Percentiles rank a stretch among this genome's conserved stretches.
These are phyloP conservation scores for Manduca sexta DNA, from an alignment of 1,140 invertebrate species.

Conservation along the genomic window DNA sequence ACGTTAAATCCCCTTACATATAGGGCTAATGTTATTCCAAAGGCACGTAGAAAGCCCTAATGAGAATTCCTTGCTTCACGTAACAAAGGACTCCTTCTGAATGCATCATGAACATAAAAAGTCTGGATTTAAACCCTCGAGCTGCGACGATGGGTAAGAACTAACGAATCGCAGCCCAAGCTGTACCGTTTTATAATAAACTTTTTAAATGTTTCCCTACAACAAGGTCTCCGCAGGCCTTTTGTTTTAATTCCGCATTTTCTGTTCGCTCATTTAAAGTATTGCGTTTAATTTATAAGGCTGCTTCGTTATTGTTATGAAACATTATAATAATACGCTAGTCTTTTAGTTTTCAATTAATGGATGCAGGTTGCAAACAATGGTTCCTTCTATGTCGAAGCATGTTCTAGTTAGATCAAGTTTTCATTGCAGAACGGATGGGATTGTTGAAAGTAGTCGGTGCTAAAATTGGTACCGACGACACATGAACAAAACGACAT, in stretches of 20 bases:
- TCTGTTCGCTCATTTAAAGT: constrained; percentile 22
- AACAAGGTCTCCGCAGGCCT: constrained; percentile 12
- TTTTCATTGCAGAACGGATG: neutral
- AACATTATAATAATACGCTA: neutral
- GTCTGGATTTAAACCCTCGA: constrained; percentile 44
- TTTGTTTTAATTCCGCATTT: constrained; percentile 29
- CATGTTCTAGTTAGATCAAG: too few relatives aligned
- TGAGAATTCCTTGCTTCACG: constrained; percentile 52
- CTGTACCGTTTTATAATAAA: constrained; percentile 29
- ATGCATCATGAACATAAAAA: constrained; percentile 57
- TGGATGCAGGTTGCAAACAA: too few relatives aligned
- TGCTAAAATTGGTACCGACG: neutral
- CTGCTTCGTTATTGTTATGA: constrained; percentile 5
- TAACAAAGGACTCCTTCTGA: constrained; percentile 56
- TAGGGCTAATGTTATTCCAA: constrained; percentile 57
- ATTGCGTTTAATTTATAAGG: constrained; percentile 14
- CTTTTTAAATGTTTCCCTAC: constrained; percentile 26
- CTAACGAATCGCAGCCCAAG: constrained; percentile 25
- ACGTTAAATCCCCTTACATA: constrained; percentile 41
- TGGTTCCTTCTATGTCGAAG: too few relatives aligned
- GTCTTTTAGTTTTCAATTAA: too few relatives aligned
- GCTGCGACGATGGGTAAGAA: constrained; percentile 33
- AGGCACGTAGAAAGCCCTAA: constrained; percentile 57
- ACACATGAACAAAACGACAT: constrained; percentile 24
- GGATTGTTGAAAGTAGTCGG: neutral